Conservation (phyloP, 2,888 invertebrate species). For the Hypsopygia costalis region DNA sequence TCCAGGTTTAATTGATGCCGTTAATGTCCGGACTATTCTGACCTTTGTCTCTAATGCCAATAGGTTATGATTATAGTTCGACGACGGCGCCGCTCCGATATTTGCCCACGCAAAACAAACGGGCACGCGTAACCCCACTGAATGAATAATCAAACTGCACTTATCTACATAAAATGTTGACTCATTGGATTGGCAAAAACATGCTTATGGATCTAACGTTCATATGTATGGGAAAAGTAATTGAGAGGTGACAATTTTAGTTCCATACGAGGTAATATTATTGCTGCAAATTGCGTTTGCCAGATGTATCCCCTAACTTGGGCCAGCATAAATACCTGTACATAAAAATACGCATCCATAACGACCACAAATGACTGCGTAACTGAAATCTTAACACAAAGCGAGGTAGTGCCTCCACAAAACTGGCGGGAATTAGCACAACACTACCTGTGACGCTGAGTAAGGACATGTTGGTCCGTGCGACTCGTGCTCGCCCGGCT, state of each 20-base stretch:
- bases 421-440: constrained; percentile 35
- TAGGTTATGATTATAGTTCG: constrained; percentile 11
- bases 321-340: constrained; percentile 39
- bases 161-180: too few species aligned
- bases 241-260: too few species aligned
- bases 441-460: constrained; percentile 79
- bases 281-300: not conserved
- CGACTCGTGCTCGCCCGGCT: constrained; percentile 13
- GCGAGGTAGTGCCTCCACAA: constrained; percentile 28
- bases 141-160: too few species aligned
- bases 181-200: too few species aligned
- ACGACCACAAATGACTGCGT: constrained; percentile 49
- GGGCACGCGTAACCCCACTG: constrained; percentile 9
- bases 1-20: not conserved
- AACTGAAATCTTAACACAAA: constrained; percentile 44
- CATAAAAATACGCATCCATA: constrained; percentile 47
- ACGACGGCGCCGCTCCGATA: not conserved
- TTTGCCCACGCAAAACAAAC: constrained; percentile 32
- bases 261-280: too few species aligned
- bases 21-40: constrained; percentile 13
- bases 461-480: constrained; percentile 74
- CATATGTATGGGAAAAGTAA: not conserved
- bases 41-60: constrained; percentile 28
- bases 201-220: too few species aligned
- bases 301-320: constrained; percentile 10